Percentiles rank a stretch among this genome's conserved stretches.
These are phyloP conservation scores for Chymomyza caudatula DNA, from an alignment of 2,888 invertebrate genomes.

Conservation along the genomic window DNA sequence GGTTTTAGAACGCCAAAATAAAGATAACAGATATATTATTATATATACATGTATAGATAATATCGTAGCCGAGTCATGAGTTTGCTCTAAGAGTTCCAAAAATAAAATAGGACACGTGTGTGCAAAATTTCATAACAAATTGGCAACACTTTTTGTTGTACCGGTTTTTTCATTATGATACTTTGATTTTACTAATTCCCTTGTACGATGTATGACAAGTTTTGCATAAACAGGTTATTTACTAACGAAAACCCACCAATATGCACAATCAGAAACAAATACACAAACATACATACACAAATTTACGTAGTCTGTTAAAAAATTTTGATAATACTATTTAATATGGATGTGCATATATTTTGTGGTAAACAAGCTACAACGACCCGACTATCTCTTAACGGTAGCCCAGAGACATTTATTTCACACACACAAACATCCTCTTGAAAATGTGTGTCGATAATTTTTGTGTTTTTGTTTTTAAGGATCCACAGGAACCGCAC, in stretches of 20 bases:
- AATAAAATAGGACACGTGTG: constrained; percentile 58
- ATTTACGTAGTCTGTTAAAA: constrained; percentile 23
- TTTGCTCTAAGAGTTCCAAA: constrained; percentile 36
- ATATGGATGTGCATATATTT: not conserved
- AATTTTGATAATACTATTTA: constrained; percentile 51
- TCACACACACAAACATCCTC: constrained; percentile 23
- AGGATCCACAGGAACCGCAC: constrained; percentile 60
- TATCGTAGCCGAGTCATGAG: constrained; percentile 40
- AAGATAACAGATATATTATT: not conserved
- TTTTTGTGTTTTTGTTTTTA: constrained; percentile 34
- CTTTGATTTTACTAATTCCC: not conserved
- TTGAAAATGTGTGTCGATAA: constrained; percentile 1
- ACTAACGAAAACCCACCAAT: constrained; percentile 23
- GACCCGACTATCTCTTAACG: constrained; percentile 9
- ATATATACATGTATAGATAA: not conserved
- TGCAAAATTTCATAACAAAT: constrained; percentile 1
- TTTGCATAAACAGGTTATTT: constrained; percentile 56
- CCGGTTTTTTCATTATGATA: constrained; percentile 25
- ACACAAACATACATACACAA: constrained; percentile 3
- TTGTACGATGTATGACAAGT: not conserved
- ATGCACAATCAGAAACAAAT: not conserved
- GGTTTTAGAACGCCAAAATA: not conserved
- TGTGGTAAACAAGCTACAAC: constrained; percentile 13
- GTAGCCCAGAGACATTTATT: constrained; percentile 5
- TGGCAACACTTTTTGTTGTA: constrained; percentile 24